Evolutionary conservation across 1,140 invertebrate genomes (phyloP), one percentile per base, ranked within the genome.

Genomic region (Drosophila nannoptera): DNA sequence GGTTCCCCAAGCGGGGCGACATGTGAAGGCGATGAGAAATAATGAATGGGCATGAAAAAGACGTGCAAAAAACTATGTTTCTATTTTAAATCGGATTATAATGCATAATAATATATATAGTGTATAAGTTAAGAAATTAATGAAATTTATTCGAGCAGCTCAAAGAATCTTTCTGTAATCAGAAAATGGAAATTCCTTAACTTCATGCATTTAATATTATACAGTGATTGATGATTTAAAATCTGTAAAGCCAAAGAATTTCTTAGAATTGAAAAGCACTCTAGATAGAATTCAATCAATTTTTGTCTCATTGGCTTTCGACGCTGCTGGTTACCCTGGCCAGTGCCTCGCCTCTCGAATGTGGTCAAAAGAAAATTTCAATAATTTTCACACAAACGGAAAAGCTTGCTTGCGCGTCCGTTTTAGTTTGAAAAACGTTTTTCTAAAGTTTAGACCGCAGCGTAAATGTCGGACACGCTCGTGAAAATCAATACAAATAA

Each of bases 21-120:
- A 14, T 69, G 77, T 53, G 50, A 73, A 70, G 62, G 62, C 69
- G 68, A 82, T 68, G 56, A 58, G 59, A 69, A 75, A 56, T 35
- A 49, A 32, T 72, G 69, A 53, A 62, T 64, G 46, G 52, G 58
- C 78, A 78, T 53, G 66, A n/a, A 49, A 22, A 67, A 58, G 66
- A 63, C 40, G 68, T 61, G 55, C 64, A 69, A 65, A 70, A 55
- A 72, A 59, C 66, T 62, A 75, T 72, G 46, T 77, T 70, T 63
- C 81, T 86, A 87, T 86, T 86, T 86, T 75, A 81, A 87, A 86
- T 86, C 81, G 67, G 81, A 86, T 86, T 86, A 86, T 81, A 86
- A 81, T 71, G 59, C 22, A 22, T 22, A 64, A 81, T 68, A 75
- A 52, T 87, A 66, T 87, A 66, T 87, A 86, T 86, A 75, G 65